Base-by-base conservation (phyloP, 64 coral and sea anemone species). In the Stylophora pistillata region DNA sequence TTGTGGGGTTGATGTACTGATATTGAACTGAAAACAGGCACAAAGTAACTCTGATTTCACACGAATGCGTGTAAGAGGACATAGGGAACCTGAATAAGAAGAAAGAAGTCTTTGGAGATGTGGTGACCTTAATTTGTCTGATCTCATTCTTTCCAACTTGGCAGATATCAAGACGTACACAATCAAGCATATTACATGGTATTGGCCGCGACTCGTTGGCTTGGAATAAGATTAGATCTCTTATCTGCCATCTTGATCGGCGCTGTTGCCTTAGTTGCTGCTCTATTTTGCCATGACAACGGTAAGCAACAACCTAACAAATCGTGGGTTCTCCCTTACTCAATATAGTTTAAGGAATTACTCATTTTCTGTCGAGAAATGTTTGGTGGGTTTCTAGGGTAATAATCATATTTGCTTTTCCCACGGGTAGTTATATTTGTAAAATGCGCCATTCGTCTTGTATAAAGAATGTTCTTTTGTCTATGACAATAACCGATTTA, bases 171-270 rank as follows among this genome's bases (percentile, higher is more conserved):
- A 76, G 85, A 87, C 58, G 32, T 28, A 12, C 85, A 87, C 56
- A 87, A 58, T 53, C 54, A 58, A 16, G 70, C 85, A 87, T 87
- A 87, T 62, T 74, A 32, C 85, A 87, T 87, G 85, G 70, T 76
- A 58, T 53, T 87, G 27, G 85, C 70, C 59, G 71, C 70, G 29
- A 73, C 70, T 20, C 85, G 85, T 32, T 87, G 85, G 85, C 71
- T 87, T 27, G 73, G 85, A 20, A 57, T 87, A 62, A 58, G 85
- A 58, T 55, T 87, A 6, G 85, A 87, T 30, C 52, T 87, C 9
- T 52, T 87, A 15, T 87, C 70, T 87, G 85, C 30, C 33, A 25
- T 73, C 10, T 76, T 87, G 21, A 76, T 87, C 9, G 70, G 70
- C 6, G 32, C 58, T 18, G 85, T 87, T 13, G 85, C 70, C 69